These are phyloP conservation scores for Psophia crepitans DNA, from an alignment of 2,113 vertebrate genomes.

Conservation along the genomic window DNA sequence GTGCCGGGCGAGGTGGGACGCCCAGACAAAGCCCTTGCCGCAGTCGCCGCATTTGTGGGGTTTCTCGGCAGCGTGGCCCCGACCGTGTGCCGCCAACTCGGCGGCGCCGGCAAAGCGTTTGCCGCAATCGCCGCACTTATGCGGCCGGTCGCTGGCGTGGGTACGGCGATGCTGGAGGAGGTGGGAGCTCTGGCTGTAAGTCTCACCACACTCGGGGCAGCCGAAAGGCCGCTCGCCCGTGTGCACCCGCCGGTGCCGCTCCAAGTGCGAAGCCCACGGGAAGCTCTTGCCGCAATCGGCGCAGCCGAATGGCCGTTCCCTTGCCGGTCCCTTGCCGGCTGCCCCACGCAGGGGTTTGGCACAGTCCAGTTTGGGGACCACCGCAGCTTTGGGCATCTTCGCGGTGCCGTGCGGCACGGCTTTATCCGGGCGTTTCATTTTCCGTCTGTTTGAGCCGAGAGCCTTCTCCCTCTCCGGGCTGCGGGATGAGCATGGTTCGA, in stretches of 20 bases:
- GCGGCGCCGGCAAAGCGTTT: not conserved
- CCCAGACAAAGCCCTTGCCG: conserved; percentile 50
- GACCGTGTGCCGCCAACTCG: conserved; percentile 6
- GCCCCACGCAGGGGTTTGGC: accelerated
- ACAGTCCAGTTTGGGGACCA: accelerated
- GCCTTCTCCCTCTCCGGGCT: not conserved
- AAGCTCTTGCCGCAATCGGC: conserved; percentile 33
- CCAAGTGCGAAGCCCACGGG: conserved; percentile 26
- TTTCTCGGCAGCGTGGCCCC: not conserved
- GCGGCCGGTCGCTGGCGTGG: conserved; percentile 8
- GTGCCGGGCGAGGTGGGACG: conserved; percentile 39
- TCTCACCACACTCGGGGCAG: conserved; percentile 14
- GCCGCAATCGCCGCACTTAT: conserved; percentile 10
- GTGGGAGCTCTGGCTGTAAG: conserved; percentile 52
- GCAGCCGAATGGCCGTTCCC: not conserved
- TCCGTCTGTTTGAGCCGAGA: not conserved
- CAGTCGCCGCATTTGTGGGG: conserved; percentile 41
- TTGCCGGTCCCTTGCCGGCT: accelerated
- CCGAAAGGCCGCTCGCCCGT: conserved; percentile 20
- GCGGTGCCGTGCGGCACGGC: accelerated
- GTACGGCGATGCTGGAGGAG: conserved; percentile 38
- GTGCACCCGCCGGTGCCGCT: conserved; percentile 39
- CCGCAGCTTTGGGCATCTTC: accelerated
- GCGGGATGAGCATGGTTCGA: accelerated
- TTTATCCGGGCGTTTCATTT: not conserved